These are phyloP conservation scores for Tonatia bakeri DNA, from an alignment of 2,113 vertebrate species.

Conservation along the genomic window DNA sequence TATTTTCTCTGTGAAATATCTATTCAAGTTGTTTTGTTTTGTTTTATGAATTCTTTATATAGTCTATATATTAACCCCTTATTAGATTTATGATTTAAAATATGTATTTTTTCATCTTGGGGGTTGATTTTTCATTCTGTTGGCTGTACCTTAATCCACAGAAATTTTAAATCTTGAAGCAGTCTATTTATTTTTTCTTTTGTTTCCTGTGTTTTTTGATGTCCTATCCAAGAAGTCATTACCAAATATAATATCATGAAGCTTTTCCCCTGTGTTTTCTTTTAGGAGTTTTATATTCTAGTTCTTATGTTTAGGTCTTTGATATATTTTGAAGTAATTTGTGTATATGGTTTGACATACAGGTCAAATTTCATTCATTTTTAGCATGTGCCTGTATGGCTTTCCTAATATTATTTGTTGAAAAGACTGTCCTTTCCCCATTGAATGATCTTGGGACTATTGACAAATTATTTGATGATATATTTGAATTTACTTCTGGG, in stretches of 20 bases:
- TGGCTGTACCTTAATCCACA: neutral
- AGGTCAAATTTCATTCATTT: neutral
- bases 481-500: neutral
- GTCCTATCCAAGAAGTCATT: neutral
- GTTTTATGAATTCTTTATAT: neutral
- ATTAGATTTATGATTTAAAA: neutral
- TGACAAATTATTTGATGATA: neutral
- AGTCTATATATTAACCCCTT: neutral
- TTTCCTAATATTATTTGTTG: neutral
- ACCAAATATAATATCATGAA: neutral
- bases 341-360: neutral
- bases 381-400: neutral
- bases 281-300: neutral
- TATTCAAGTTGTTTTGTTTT: neutral
- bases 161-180: neutral
- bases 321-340: neutral
- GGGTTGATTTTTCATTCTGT: neutral
- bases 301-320: neutral
- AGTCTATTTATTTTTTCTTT: neutral
- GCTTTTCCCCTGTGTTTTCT: neutral
- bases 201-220: neutral
- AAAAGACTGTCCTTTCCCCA: neutral
- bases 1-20: neutral
- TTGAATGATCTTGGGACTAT: neutral
- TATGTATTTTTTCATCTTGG: neutral